Evolutionary conservation across 2,888 invertebrate genomes (phyloP).

Genomic region (Podotricha telesiphe): DNA sequence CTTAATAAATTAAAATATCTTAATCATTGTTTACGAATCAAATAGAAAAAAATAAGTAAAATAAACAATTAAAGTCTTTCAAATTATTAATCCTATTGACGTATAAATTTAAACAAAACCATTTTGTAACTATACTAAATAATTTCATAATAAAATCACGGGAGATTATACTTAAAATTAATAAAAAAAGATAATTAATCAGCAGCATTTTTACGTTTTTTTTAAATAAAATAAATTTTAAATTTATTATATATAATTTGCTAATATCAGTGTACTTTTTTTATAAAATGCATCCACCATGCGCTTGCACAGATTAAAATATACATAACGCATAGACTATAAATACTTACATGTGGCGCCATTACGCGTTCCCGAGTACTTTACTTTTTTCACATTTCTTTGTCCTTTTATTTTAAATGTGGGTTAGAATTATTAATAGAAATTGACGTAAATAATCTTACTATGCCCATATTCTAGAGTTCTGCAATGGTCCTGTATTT

Average conservation of each 20-base stretch:
- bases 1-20: neutral
- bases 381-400: constrained; percentile 28
- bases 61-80: too few relatives aligned
- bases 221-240: too few relatives aligned
- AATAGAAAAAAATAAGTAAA: too few relatives aligned
- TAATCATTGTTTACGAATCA: too few relatives aligned
- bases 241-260: neutral
- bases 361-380: constrained; percentile 31
- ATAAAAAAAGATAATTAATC: too few relatives aligned
- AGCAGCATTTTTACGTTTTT: too few relatives aligned
- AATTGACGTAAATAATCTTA: constrained; percentile 1
- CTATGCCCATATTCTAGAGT: neutral
- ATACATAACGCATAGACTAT: constrained; percentile 35
- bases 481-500: too few relatives aligned
- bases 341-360: constrained; percentile 35
- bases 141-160: too few relatives aligned
- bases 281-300: constrained; percentile 19
- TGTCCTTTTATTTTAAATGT: constrained; percentile 29
- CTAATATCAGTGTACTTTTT: neutral
- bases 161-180: too few relatives aligned
- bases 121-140: too few relatives aligned
- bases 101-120: too few relatives aligned
- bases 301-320: constrained; percentile 30
- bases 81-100: too few relatives aligned
- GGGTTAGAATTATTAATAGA: constrained; percentile 23